phyloP scores from a whole-genome alignment of 2,797 vertebrate genomes.

The Sebastes wilsoni region DNA sequence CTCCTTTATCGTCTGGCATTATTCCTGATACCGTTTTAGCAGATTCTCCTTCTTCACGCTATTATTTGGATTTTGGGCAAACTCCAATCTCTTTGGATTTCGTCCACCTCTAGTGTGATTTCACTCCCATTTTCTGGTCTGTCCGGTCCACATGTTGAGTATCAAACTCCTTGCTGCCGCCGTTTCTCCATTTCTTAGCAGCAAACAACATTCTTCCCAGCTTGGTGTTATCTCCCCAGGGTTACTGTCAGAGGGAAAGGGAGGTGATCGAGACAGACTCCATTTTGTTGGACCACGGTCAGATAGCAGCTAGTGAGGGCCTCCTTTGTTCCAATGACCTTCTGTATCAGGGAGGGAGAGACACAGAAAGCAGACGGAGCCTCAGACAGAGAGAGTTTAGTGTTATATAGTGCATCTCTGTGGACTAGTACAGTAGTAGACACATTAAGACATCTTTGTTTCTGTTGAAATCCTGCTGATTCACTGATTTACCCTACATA shows the following conservation, averaged over 20 bases:
- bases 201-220: constrained; percentile 48
- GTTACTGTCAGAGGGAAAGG: constrained; percentile 50
- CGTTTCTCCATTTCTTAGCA: constrained; percentile 29
- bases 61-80: constrained; percentile 16
- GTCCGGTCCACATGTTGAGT: constrained; percentile 46
- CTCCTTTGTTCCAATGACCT: constrained; percentile 53
- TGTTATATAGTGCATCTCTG: not conserved
- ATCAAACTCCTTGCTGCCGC: constrained; percentile 27
- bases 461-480: not conserved
- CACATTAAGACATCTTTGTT: not conserved
- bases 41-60: constrained; percentile 8
- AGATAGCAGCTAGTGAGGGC: constrained; percentile 63
- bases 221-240: constrained; percentile 53
- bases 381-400: not conserved
- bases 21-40: constrained; percentile 30
- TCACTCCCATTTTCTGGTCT: constrained; percentile 22
- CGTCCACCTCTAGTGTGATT: constrained; percentile 15
- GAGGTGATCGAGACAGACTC: constrained; percentile 64
- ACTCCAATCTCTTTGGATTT: constrained; percentile 6
- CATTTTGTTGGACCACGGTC: constrained; percentile 60
- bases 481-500: not conserved
- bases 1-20: constrained; percentile 17
- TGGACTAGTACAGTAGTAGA: not conserved
- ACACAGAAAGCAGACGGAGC: not conserved
- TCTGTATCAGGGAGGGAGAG: constrained; percentile 21